phyloP scores from a whole-genome alignment of 1,140 invertebrate species.

The Drosophila rufa region DNA sequence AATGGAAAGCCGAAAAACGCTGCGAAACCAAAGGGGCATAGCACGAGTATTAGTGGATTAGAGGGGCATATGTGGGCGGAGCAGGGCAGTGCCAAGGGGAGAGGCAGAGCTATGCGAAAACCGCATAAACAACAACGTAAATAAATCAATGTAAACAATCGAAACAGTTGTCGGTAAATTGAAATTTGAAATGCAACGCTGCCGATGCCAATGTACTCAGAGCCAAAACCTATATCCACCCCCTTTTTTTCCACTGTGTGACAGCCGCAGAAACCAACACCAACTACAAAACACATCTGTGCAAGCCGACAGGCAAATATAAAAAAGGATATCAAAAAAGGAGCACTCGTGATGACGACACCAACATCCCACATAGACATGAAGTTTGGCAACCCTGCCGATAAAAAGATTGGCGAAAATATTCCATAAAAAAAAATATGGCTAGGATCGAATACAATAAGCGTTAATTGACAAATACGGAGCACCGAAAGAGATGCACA shows the following conservation, averaged over 20 bases:
- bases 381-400: slow-evolving; percentile 31
- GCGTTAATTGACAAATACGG: slow-evolving; percentile 71
- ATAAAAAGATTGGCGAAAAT: slow-evolving; percentile 15
- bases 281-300: slow-evolving; percentile 36
- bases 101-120: slow-evolving; percentile 48
- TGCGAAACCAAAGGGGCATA: slow-evolving; percentile 63
- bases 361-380: slow-evolving; percentile 12
- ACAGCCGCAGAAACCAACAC: slow-evolving; percentile 32
- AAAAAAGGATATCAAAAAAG: slow-evolving; percentile 4
- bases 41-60: slow-evolving; percentile 77
- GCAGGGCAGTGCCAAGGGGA: slow-evolving; percentile 10
- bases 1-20: slow-evolving; percentile 33
- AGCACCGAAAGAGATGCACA: neutral
- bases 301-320: slow-evolving; percentile 19
- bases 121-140: slow-evolving; percentile 80
- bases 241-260: slow-evolving; percentile 28
- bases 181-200: slow-evolving; percentile 79
- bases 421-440: neutral
- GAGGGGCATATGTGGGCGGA: slow-evolving; percentile 27
- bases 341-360: slow-evolving; percentile 24
- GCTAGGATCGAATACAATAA: slow-evolving; percentile 37
- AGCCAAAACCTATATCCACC: slow-evolving; percentile 12
- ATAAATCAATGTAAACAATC: slow-evolving; percentile 84
- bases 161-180: slow-evolving; percentile 83
- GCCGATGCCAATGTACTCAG: slow-evolving; percentile 25